Percentiles rank a stretch among this genome's conserved stretches.
Evolutionary conservation across 2,113 vertebrate species (phyloP).

Genomic region (Litocranius walleri): DNA sequence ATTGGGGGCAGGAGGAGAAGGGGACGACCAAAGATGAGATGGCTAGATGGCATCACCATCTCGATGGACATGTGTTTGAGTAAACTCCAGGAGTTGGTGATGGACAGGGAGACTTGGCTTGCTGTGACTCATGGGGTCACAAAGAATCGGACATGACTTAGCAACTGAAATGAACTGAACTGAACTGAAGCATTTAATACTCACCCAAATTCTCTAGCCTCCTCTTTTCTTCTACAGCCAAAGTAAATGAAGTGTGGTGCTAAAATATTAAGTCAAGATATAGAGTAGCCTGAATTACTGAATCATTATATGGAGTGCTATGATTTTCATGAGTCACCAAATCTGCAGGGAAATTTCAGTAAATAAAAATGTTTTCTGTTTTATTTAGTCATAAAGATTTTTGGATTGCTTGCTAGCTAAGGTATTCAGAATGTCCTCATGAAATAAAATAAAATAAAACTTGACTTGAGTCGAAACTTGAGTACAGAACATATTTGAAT

Average conservation of each 20-base stretch:
- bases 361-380: neutral
- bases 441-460: neutral
- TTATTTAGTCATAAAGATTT: neutral
- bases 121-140: too few species aligned
- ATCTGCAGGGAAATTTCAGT: neutral
- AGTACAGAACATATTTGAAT: neutral
- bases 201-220: neutral
- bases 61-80: too few species aligned
- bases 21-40: rapidly evolving
- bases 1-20: too few species aligned
- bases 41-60: too few species aligned
- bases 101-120: too few species aligned
- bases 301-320: neutral
- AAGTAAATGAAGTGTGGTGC: neutral
- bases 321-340: neutral
- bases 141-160: too few species aligned
- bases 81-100: too few species aligned
- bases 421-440: neutral
- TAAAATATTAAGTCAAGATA: neutral
- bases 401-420: neutral
- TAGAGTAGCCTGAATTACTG: neutral
- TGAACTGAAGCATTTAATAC: neutral
- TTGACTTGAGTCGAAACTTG: neutral
- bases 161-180: too few species aligned
- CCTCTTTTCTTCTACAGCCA: neutral